Percentiles rank a stretch among this genome's conserved stretches.
These are phyloP conservation scores for Parnassius mnemosyne DNA, from an alignment of 2,888 invertebrate genomes.

Conservation along the genomic window DNA sequence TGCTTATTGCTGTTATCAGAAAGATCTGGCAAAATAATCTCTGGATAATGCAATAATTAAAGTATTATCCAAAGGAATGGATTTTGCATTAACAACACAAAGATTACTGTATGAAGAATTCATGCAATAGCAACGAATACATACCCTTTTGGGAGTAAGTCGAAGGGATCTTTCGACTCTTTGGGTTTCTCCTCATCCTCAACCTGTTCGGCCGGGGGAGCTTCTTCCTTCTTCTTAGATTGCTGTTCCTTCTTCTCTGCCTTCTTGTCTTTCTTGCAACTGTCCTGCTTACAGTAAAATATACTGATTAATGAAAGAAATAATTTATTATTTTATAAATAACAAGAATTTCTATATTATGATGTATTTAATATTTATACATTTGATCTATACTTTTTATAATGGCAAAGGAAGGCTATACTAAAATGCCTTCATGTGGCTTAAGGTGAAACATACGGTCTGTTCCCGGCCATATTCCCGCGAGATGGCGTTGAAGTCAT, in stretches of 20 bases:
- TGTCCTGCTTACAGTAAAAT: constrained; percentile 29
- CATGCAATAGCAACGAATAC: background rate
- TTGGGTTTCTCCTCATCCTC: constrained; percentile 87
- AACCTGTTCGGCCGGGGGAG: constrained; percentile 76
- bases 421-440: background rate
- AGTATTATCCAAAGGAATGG: no score
- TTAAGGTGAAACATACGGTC: no score
- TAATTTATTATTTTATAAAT: no score
- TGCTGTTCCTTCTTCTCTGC: constrained; percentile 66
- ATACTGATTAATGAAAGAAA: background rate
- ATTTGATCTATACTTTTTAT: background rate
- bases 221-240: constrained; percentile 60
- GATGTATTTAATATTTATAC: background rate
- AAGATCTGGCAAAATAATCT: no score
- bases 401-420: background rate
- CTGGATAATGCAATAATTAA: no score
- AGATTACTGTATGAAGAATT: no score
- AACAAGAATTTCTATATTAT: no score
- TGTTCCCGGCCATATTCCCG: no score
- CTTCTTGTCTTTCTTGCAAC: constrained; percentile 69
- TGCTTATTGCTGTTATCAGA: no score
- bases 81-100: no score
- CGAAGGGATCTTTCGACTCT: constrained; percentile 95
- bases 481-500: no score
- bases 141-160: constrained; percentile 92